A percentile compares a stretch with the other conserved stretches of the same genome.
Evolutionary conservation across 2,888 invertebrate species (phyloP).

Genomic region (Blastobasis adustella): DNA sequence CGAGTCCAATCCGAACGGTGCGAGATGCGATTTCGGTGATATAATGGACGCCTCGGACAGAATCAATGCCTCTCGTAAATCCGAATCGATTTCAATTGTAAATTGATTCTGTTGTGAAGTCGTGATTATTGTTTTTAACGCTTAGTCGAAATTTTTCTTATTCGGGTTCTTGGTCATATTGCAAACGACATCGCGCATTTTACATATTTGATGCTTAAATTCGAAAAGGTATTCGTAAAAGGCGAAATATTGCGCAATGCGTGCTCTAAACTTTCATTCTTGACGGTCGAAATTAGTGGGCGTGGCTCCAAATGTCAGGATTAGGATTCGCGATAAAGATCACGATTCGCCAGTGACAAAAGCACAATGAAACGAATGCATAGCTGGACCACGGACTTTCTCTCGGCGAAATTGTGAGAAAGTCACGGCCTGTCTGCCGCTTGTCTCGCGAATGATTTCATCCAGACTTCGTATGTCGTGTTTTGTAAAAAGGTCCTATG

Average conservation of each 20-base stretch:
- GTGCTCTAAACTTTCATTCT: constrained; percentile 19
- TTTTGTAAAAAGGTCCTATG: neutral
- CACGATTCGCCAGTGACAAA: constrained; percentile 61
- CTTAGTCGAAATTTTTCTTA: no score
- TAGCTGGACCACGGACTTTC: constrained; percentile 47
- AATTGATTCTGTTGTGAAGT: no score
- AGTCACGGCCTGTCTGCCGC: constrained; percentile 29
- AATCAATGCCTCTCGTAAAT: no score
- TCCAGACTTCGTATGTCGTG: constrained; percentile 29
- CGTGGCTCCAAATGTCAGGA: constrained; percentile 49
- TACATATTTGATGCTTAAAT: no score
- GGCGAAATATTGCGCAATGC: neutral
- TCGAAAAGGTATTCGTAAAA: neutral
- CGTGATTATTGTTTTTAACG: no score
- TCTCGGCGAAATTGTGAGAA: constrained; percentile 62
- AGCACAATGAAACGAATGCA: constrained; percentile 50
- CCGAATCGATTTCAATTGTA: no score
- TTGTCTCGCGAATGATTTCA: constrained; percentile 35
- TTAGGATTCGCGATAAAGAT: constrained; percentile 56
- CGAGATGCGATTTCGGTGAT: constrained; percentile 39
- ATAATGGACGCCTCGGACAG: constrained; percentile 29
- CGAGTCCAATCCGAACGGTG: constrained; percentile 42
- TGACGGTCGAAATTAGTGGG: constrained; percentile 43
- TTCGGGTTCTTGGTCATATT: no score
- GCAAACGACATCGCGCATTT: no score